Conservation (phyloP, 2,797 vertebrate species). For the Muscicapa striata region DNA sequence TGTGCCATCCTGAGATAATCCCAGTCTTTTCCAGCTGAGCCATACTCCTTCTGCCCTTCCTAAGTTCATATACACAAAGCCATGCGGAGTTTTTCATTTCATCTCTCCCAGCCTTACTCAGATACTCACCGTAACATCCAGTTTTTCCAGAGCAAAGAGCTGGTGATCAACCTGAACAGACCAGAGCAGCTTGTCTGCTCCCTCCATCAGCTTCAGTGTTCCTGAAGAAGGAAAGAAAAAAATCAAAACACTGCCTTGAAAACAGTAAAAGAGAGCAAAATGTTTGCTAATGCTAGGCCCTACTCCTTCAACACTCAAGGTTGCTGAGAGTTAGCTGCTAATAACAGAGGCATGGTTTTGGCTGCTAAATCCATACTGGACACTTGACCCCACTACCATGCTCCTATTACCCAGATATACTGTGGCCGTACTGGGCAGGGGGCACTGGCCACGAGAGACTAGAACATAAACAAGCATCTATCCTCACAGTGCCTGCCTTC, state of each 20-base stretch:
- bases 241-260: neutral
- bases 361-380: neutral
- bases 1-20: neutral
- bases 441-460: neutral
- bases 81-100: neutral
- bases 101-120: neutral
- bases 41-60: neutral
- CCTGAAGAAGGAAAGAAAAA: constrained; percentile 74
- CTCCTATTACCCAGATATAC: neutral
- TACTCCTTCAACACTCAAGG: neutral
- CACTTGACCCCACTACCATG: neutral
- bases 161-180: constrained; percentile 98
- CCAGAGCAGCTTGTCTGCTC: constrained; percentile 93
- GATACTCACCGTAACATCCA: constrained; percentile 92
- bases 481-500: neutral
- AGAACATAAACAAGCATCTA: neutral
- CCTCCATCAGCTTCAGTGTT: constrained; percentile 95
- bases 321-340: neutral
- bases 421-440: neutral
- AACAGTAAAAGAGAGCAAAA: neutral
- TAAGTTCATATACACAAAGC: neutral
- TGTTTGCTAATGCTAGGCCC: neutral
- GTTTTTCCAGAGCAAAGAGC: constrained; percentile 94
- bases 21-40: neutral
- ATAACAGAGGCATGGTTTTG: neutral